Evolutionary conservation across 2,113 vertebrate species (phyloP).

Genomic region (Edolisoma coerulescens): DNA sequence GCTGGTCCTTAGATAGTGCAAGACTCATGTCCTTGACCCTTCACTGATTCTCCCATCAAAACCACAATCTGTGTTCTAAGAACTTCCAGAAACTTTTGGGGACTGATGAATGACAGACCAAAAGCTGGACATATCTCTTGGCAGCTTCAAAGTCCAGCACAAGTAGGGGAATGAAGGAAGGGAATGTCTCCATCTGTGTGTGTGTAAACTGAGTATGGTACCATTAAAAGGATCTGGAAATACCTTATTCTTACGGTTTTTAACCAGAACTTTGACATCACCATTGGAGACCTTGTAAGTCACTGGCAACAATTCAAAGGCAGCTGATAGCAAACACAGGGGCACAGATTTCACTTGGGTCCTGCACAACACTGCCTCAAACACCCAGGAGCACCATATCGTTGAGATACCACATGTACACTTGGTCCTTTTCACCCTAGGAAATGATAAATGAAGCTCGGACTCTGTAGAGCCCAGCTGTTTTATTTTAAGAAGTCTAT

Average conservation of each 20-base stretch:
- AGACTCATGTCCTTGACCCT: background rate
- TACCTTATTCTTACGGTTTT: conserved; percentile 10
- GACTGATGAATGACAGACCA: background rate
- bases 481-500: conserved; percentile 33
- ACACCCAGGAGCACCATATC: background rate
- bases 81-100: background rate
- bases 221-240: background rate
- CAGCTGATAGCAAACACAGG: background rate
- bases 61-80: background rate
- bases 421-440: background rate
- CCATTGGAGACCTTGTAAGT: background rate
- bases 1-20: background rate
- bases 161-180: background rate
- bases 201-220: background rate
- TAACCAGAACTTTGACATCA: conserved; percentile 6
- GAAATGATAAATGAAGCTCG: conserved; percentile 16
- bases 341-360: background rate
- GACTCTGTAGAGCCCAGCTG: background rate
- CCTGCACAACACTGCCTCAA: background rate
- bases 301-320: background rate
- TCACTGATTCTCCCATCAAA: background rate
- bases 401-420: background rate
- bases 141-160: background rate
- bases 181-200: background rate
- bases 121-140: background rate